phyloP scores from a whole-genome alignment of 2,113 vertebrate species.

The Promerops cafer region DNA sequence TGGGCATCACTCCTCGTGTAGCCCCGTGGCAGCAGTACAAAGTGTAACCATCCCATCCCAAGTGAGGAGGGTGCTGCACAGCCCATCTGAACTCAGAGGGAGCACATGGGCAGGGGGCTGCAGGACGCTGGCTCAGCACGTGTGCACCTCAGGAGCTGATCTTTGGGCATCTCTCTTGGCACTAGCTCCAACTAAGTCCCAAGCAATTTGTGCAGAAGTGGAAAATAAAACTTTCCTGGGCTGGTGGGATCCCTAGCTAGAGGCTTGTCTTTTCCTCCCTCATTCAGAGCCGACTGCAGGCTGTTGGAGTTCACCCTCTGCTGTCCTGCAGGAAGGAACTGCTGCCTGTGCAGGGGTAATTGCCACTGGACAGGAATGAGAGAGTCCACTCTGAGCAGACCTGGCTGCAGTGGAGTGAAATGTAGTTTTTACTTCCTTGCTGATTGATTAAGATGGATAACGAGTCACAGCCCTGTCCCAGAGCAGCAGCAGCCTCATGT shows the following conservation, averaged over 20 bases:
- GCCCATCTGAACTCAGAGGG: rapidly evolving
- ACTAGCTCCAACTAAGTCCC: background rate
- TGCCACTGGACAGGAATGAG: background rate
- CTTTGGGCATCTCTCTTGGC: background rate
- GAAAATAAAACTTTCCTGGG: background rate
- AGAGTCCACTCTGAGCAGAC: background rate
- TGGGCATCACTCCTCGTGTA: rapidly evolving
- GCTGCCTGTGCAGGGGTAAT: background rate
- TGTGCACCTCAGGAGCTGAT: background rate
- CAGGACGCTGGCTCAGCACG: background rate
- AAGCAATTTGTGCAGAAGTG: background rate
- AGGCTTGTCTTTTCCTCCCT: background rate
- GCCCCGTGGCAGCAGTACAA: background rate
- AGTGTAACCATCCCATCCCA: background rate
- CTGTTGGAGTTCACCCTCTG: background rate
- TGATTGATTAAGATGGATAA: background rate
- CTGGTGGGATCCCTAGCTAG: background rate
- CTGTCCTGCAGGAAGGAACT: background rate
- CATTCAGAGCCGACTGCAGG: background rate
- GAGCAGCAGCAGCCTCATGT: background rate
- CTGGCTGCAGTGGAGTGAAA: background rate
- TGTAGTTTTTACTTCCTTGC: background rate
- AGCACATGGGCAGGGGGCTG: background rate
- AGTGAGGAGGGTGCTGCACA: background rate
- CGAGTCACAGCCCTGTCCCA: background rate